Conservation (phyloP, 2,888 invertebrate genomes). For the Chydorus sphaericus region DNA sequence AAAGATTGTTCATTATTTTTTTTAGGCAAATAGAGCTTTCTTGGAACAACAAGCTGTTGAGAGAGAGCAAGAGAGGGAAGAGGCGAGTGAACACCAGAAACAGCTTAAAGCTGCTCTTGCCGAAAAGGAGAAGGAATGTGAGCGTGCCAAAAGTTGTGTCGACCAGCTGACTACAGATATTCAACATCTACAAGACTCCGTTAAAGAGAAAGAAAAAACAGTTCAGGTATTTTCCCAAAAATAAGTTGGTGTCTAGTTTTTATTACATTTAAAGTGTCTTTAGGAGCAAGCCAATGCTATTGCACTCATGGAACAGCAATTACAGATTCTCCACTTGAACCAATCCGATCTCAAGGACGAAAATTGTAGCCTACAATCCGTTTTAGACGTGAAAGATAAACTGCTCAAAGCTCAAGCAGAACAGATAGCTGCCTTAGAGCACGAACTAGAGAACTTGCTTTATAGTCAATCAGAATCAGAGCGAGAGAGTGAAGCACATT, state of each 20-base stretch:
- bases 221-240: background rate
- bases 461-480: background rate
- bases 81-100: constrained; percentile 7
- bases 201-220: constrained; percentile 4
- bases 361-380: background rate
- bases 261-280: background rate
- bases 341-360: constrained; percentile 5
- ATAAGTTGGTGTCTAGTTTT: background rate
- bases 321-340: background rate
- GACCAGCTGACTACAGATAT: background rate
- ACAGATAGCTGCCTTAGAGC: background rate
- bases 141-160: background rate
- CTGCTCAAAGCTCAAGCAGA: constrained; percentile 8
- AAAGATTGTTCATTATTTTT: background rate
- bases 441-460: constrained; percentile 3
- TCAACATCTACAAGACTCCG: constrained; percentile 4
- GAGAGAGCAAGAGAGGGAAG: constrained; percentile 12
- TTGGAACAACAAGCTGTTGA: constrained; percentile 13
- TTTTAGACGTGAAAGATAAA: constrained; percentile 11
- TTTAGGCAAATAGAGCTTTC: constrained; percentile 7
- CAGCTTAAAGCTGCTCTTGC: background rate
- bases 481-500: background rate
- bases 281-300: background rate
- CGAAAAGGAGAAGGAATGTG: constrained; percentile 7
- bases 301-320: background rate